Evolutionary conservation across 2,888 invertebrate species (phyloP), one percentile per base, ranked within the genome.

Genomic region (Dicranocentrus wangi): DNA sequence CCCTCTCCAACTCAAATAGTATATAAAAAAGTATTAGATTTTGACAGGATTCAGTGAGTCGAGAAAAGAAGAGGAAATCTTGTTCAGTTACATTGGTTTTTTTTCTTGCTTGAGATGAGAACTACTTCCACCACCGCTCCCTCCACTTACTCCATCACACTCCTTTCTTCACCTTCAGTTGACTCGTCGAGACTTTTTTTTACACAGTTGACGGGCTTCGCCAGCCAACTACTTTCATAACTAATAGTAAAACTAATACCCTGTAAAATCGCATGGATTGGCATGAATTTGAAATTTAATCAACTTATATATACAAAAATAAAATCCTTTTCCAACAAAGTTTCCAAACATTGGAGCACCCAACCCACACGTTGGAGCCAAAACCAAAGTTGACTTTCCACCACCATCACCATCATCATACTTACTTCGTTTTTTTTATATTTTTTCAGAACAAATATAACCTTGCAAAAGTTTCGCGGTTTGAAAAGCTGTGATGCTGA

Each of bases 271-370:
- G 23, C 21, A 3, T 32, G 32, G 61, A 61, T 63, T 63, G 53
- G 55, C 58, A 75, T 75, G 66, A 75, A 75, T 66, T 66, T 58
- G 66, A 66, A 75, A 75, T 66, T 75, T 75, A 75, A 75, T 75
- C 75, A 75, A 75, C 25, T 66, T 32, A n/a, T n/a, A n/a, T n/a
- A n/a, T 58, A 21, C 19, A 55, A 21, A n/a, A 51, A n/a, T 8
- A 51, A 51, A 55, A 21, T 47, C 39, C 39, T 32, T 32, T 32
- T 10, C 32, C 32, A 7, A 7, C 47, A 47, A 47, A 47, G 10
- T 47, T 47, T 47, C 47, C n/a, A 47, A 47, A 47, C 47, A 47
- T 47, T 47, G 39, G 39, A 39, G 39, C 39, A 39, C 39, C 39
- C 13, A 8, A 39, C 39, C 5, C 39, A 39, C n/a, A n/a, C n/a